phyloP scores from a whole-genome alignment of 2,113 vertebrate genomes.

The Piaya cayana region DNA sequence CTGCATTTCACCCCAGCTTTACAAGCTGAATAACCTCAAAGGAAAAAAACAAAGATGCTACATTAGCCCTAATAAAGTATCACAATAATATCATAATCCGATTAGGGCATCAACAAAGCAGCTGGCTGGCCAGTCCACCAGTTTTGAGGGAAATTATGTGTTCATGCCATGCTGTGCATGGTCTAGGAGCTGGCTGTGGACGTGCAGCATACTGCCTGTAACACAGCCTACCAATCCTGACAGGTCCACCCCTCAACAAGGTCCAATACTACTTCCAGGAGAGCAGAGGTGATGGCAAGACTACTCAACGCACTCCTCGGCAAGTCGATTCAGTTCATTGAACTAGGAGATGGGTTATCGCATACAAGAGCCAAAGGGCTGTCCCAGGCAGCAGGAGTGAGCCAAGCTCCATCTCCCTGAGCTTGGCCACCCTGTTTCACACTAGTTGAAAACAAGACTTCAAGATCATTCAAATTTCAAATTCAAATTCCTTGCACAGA shows the following conservation, averaged over 20 bases:
- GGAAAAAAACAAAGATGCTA: not conserved
- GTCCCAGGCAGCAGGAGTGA: not conserved
- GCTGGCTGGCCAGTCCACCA: not conserved
- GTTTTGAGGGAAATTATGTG: not conserved
- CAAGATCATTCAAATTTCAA: not conserved
- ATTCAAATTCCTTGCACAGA: not conserved
- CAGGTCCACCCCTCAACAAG: not conserved
- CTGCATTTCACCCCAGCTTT: not conserved
- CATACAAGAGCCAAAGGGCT: fast-evolving
- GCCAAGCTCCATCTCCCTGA: not conserved
- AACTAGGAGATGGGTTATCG: not conserved
- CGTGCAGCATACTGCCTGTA: too few species aligned
- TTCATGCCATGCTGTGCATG: not conserved
- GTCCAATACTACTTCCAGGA: not conserved
- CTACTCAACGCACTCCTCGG: not conserved
- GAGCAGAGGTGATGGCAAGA: not conserved
- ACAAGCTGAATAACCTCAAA: not conserved
- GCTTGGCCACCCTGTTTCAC: not conserved
- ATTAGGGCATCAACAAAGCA: not conserved
- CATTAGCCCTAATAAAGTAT: not conserved
- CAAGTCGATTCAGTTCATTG: not conserved
- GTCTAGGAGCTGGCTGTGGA: not conserved
- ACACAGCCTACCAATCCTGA: not conserved
- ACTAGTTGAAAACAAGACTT: not conserved
- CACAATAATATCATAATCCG: not conserved